Conservation (phyloP, 2,113 vertebrate genomes). For the Suncus etruscus region DNA sequence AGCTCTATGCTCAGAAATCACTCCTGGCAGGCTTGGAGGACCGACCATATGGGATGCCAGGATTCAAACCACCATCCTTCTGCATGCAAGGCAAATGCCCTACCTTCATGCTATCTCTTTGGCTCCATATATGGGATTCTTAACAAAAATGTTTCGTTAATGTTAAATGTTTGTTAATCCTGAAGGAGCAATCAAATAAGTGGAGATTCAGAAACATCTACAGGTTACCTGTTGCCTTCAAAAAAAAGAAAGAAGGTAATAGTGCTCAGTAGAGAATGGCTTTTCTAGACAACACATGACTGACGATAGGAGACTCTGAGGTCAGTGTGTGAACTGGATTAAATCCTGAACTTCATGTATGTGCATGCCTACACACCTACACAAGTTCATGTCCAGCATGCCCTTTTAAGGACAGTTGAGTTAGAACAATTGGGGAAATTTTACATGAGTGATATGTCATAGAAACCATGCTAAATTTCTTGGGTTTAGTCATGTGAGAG, state of each 20-base stretch:
- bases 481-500: background rate
- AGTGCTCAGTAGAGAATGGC: too few species aligned
- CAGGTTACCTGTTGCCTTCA: background rate
- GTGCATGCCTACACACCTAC: background rate
- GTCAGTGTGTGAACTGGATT: background rate
- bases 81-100: too few species aligned
- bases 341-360: background rate
- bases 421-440: background rate
- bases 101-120: too few species aligned
- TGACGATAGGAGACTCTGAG: background rate
- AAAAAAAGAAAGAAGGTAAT: background rate
- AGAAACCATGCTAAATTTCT: conserved; percentile 28
- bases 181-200: background rate
- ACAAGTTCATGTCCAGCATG: background rate
- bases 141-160: background rate
- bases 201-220: background rate
- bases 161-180: background rate
- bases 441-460: background rate
- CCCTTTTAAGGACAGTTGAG: background rate
- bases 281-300: background rate
- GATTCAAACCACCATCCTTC: too few species aligned
- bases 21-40: too few species aligned
- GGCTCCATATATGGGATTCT: background rate
- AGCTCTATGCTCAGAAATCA: too few species aligned
- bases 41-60: too few species aligned